Percentiles rank a stretch among this genome's conserved stretches.
These are phyloP conservation scores for Terrapene triunguis DNA, from an alignment of 2,113 vertebrate genomes.

Conservation along the genomic window DNA sequence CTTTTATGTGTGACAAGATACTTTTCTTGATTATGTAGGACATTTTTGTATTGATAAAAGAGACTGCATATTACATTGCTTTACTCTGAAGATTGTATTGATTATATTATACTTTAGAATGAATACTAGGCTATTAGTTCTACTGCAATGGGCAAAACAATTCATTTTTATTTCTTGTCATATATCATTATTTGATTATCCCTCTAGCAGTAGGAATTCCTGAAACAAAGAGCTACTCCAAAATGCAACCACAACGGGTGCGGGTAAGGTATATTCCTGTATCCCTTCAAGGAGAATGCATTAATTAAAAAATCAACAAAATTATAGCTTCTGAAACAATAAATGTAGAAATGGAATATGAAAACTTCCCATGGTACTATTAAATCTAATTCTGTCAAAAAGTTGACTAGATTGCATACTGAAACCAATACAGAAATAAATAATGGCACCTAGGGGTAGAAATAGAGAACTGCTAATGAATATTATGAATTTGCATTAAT, in stretches of 20 bases:
- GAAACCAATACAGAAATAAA: slow-evolving; percentile 24
- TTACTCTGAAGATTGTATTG: not conserved
- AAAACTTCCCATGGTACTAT: not conserved
- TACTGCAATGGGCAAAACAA: not conserved
- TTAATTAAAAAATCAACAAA: slow-evolving; percentile 13
- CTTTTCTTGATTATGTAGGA: not conserved
- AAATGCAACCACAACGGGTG: not conserved
- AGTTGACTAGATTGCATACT: slow-evolving; percentile 18
- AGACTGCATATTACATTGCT: not conserved
- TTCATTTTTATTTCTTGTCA: not conserved
- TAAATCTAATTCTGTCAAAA: slow-evolving; percentile 33
- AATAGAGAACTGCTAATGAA: slow-evolving; percentile 33
- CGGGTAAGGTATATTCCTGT: not conserved
- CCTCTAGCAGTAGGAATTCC: not conserved
- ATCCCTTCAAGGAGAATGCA: not conserved
- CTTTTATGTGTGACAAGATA: not conserved
- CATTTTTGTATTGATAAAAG: not conserved
- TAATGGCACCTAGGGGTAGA: slow-evolving; percentile 35
- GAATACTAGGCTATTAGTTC: not conserved
- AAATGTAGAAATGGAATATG: slow-evolving; percentile 7
- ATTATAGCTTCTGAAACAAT: slow-evolving; percentile 11
- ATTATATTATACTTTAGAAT: not conserved
- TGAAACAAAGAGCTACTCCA: not conserved
- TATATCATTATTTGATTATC: not conserved
- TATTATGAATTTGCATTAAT: slow-evolving; percentile 43